These are phyloP conservation scores for Scaptomyza graminum DNA, from an alignment of 1,140 invertebrate genomes.

Conservation along the genomic window DNA sequence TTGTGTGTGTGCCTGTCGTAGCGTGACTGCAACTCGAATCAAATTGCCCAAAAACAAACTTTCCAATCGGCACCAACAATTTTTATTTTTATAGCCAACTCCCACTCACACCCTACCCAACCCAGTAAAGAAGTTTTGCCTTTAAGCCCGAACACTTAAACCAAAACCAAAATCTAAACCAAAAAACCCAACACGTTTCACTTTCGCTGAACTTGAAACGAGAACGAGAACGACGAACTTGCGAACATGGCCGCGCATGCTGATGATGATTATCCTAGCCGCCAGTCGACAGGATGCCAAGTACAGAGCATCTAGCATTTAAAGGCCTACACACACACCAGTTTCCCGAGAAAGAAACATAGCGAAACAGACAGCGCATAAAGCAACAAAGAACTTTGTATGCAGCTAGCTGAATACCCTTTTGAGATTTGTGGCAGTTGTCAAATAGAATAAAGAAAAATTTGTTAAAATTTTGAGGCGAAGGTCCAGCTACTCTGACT, in stretches of 20 bases:
- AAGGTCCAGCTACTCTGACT: no score
- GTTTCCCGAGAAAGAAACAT: constrained; percentile 16
- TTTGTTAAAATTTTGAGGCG: no score
- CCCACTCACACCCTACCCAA: no score
- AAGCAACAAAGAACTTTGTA: neutral
- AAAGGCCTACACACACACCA: constrained; percentile 33
- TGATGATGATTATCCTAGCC: constrained; percentile 73
- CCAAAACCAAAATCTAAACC: constrained; percentile 9
- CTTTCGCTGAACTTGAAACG: constrained; percentile 70
- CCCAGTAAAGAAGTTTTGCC: constrained; percentile 4
- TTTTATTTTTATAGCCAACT: constrained; percentile 65
- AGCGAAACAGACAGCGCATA: constrained; percentile 31
- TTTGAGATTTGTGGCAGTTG: neutral
- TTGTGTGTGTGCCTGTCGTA: constrained; percentile 9
- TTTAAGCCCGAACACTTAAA: constrained; percentile 12
- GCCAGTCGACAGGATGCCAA: constrained; percentile 39
- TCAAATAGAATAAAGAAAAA: no score
- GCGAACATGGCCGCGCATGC: constrained; percentile 68
- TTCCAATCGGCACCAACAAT: constrained; percentile 60
- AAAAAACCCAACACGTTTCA: constrained; percentile 58
- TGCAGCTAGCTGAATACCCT: neutral
- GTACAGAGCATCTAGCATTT: constrained; percentile 20
- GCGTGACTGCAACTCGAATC: constrained; percentile 48
- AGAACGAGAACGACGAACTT: constrained; percentile 17
- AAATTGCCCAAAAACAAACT: constrained; percentile 51